Evolutionary conservation across 1,140 invertebrate species (phyloP).

Genomic region (Vanessa tameamea): DNA sequence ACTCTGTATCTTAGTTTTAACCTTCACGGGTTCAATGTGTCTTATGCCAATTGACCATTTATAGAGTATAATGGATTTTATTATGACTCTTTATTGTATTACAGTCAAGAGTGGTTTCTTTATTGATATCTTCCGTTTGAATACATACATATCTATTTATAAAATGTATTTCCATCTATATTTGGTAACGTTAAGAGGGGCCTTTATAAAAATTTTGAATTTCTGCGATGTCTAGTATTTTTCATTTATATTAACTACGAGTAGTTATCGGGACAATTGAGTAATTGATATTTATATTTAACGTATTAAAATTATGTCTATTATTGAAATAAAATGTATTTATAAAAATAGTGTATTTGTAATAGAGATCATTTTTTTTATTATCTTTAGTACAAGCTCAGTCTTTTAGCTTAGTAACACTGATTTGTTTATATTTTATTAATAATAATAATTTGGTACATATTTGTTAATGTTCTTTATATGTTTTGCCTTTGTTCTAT

Average conservation of each 20-base stretch:
- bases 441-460: too few species aligned
- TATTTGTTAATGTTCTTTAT: neutral
- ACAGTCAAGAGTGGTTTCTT: slow-evolving; percentile 14
- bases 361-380: too few species aligned
- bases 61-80: slow-evolving; percentile 15
- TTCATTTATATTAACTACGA: neutral
- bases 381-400: too few species aligned
- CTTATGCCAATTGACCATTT: slow-evolving; percentile 45
- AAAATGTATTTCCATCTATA: neutral
- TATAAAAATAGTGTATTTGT: too few species aligned
- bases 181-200: neutral
- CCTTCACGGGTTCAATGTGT: slow-evolving; percentile 20
- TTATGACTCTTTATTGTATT: slow-evolving; percentile 4
- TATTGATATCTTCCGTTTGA: slow-evolving; percentile 25
- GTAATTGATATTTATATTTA: too few species aligned
- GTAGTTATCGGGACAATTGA: too few species aligned
- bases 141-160: slow-evolving; percentile 10
- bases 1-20: slow-evolving; percentile 6
- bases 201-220: neutral
- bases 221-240: neutral
- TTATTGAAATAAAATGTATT: too few species aligned
- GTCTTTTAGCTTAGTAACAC: too few species aligned
- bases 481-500: neutral
- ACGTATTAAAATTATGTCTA: too few species aligned
- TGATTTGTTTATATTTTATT: too few species aligned